Evolutionary conservation across 2,888 invertebrate species (phyloP).

Genomic region (Tiliacea aurago): DNA sequence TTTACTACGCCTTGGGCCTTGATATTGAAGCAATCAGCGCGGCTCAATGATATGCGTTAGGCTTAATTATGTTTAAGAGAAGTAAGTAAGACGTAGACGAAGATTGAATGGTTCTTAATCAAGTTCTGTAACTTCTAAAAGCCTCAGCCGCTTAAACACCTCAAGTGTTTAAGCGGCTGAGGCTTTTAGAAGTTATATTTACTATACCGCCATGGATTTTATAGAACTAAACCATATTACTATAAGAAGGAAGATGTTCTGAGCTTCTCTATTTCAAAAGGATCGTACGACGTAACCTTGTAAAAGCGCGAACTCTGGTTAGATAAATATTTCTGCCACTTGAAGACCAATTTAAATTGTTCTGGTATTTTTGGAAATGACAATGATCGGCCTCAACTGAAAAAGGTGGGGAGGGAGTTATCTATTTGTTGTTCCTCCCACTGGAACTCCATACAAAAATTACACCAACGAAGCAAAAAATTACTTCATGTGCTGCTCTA

Average conservation of each 20-base stretch:
- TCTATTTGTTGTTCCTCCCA: too few species aligned
- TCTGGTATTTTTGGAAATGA: too few species aligned
- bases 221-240: neutral
- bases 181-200: neutral
- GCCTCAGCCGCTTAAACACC: too few species aligned
- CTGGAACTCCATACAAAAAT: too few species aligned
- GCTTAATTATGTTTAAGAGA: conserved; percentile 34
- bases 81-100: conserved; percentile 19
- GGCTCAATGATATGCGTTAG: conserved; percentile 32
- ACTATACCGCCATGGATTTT: neutral
- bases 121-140: too few species aligned
- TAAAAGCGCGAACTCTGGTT: neutral
- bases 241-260: neutral
- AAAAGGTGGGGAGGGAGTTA: too few species aligned
- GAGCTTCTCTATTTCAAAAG: neutral
- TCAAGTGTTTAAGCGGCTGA: conserved; percentile 1
- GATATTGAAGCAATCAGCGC: conserved; percentile 56
- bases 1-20: conserved; percentile 32
- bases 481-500: too few species aligned
- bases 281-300: neutral
- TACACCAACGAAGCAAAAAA: too few species aligned
- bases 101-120: conserved; percentile 22
- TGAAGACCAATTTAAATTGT: too few species aligned
- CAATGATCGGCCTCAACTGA: too few species aligned
- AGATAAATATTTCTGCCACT: too few species aligned